phyloP scores from a whole-genome alignment of 2,888 invertebrate species.

The Apodemia mormo region DNA sequence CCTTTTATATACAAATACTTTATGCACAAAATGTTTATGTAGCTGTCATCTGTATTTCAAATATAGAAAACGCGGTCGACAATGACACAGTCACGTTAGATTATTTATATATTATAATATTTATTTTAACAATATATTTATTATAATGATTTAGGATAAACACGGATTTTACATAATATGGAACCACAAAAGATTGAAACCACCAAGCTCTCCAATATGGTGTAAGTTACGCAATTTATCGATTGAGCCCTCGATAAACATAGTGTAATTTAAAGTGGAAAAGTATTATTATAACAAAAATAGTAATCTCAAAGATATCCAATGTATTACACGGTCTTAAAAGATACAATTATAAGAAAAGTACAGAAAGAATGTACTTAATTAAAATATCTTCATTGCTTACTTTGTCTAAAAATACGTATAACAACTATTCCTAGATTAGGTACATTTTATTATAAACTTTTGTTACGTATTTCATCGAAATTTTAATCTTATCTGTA shows the following conservation, averaged over 20 bases:
- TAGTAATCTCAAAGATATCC: no score
- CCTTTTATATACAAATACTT: background rate
- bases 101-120: conserved; percentile 24
- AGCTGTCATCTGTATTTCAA: conserved; percentile 22
- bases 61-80: conserved; percentile 28
- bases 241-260: background rate
- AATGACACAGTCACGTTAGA: conserved; percentile 7
- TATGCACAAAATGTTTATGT: background rate
- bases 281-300: no score
- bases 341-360: no score
- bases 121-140: conserved; percentile 28
- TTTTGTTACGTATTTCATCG: no score
- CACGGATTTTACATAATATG: conserved; percentile 44
- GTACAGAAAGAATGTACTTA: no score
- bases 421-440: no score
- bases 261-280: no score
- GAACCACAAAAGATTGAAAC: conserved; percentile 53
- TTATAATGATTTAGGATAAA: conserved; percentile 35
- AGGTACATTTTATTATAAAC: no score
- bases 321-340: no score
- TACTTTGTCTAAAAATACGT: no score
- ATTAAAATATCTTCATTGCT: no score
- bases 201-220: conserved; percentile 61
- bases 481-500: no score
- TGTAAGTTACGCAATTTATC: conserved; percentile 53